phyloP scores from a whole-genome alignment of 1,140 invertebrate species.

The Goniozus legneri region DNA sequence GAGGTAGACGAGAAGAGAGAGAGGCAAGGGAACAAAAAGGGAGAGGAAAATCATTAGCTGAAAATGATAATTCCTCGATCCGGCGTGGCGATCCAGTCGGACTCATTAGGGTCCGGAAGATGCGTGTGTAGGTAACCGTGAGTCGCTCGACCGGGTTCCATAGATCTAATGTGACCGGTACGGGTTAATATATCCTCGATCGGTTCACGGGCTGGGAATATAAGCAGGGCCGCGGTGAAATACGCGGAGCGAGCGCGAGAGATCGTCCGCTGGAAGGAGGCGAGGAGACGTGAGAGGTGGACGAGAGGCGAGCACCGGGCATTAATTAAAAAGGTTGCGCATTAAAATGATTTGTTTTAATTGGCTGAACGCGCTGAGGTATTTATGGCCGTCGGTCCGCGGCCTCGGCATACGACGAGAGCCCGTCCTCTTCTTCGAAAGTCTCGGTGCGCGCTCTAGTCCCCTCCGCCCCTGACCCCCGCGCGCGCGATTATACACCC shows the following conservation, averaged over 20 bases:
- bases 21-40: conserved; percentile 1
- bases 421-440: conserved; percentile 4
- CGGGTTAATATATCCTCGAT: conserved; percentile 42
- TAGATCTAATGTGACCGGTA: conserved; percentile 19
- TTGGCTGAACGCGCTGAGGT: conserved; percentile 54
- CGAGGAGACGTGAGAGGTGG: conserved; percentile 26
- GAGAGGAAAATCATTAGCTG: conserved; percentile 13
- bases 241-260: conserved; percentile 25
- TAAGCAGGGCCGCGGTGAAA: conserved; percentile 26
- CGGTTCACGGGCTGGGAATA: conserved; percentile 36
- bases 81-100: no score
- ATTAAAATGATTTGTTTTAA: conserved; percentile 59
- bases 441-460: conserved; percentile 21
- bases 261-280: conserved; percentile 1
- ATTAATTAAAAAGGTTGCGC: conserved; percentile 57
- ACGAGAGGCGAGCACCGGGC: conserved; percentile 44
- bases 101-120: no score
- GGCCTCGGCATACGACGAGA: conserved; percentile 28
- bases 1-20: conserved; percentile 1
- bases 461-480: conserved; percentile 29
- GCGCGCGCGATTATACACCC: neutral
- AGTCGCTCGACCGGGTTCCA: conserved; percentile 24
- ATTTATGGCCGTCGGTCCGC: conserved; percentile 48
- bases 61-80: no score
- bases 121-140: no score